These are phyloP conservation scores for Heliconius himera DNA, from an alignment of 1,140 invertebrate species.

Conservation along the genomic window DNA sequence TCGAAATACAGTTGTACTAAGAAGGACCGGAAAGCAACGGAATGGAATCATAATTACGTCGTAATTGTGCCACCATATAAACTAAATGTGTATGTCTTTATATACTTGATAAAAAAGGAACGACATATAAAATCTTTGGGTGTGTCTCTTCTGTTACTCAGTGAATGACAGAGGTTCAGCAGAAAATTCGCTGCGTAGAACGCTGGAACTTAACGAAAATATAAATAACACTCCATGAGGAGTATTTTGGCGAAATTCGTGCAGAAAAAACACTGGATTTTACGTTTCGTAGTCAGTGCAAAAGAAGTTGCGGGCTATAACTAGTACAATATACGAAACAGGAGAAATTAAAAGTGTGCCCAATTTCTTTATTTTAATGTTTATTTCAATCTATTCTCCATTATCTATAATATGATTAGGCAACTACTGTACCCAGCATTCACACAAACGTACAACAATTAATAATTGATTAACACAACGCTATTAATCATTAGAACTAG, in stretches of 20 bases:
- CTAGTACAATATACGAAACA: no score
- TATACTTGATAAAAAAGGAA: background rate
- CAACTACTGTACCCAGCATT: background rate
- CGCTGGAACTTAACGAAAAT: no score
- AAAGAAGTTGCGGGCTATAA: no score
- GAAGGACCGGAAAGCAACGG: constrained; percentile 9
- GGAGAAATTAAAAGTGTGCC: no score
- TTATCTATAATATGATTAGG: background rate
- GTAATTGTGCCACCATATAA: background rate
- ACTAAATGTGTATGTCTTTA: background rate
- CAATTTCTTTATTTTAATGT: background rate
- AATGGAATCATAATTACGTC: constrained; percentile 4
- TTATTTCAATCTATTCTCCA: background rate
- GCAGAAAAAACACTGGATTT: no score
- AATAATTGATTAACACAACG: background rate
- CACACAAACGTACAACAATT: background rate
- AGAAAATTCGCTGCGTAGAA: no score
- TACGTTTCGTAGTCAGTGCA: no score
- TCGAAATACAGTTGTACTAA: constrained; percentile 4
- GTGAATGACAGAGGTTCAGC: no score
- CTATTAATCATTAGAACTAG: background rate
- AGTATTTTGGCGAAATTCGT: no score
- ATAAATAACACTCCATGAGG: no score
- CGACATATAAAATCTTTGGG: no score
- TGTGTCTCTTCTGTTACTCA: no score